phyloP scores from a whole-genome alignment of 2,797 vertebrate species.

The Sciaenops ocellatus region DNA sequence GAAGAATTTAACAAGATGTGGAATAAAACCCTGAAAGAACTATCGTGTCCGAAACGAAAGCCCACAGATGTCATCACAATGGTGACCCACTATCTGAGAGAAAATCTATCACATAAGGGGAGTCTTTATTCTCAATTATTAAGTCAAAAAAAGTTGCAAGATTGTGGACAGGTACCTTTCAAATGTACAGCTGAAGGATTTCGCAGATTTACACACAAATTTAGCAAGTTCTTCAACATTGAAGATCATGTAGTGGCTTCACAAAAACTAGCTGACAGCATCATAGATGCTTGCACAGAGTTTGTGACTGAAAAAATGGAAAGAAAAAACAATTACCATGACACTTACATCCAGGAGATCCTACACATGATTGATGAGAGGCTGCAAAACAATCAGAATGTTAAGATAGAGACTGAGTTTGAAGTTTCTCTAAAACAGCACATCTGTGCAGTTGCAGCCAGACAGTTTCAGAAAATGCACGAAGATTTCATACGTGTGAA shows the following conservation, averaged over 20 bases:
- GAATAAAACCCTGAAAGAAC: constrained; percentile 35
- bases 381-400: constrained; percentile 13
- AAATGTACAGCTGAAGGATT: not conserved
- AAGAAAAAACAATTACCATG: constrained; percentile 63
- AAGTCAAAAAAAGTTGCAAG: fast-evolving
- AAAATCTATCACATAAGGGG: constrained; percentile 61
- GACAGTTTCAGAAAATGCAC: too few species aligned
- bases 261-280: constrained; percentile 40
- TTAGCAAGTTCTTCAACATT: fast-evolving
- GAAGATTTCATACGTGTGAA: too few species aligned
- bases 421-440: too few species aligned
- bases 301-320: constrained; percentile 13
- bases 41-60: constrained; percentile 15
- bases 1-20: constrained; percentile 75
- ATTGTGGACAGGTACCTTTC: constrained; percentile 19
- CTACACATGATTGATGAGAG: constrained; percentile 61
- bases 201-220: fast-evolving
- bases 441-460: too few species aligned
- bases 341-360: constrained; percentile 72
- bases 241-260: not conserved
- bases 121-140: constrained; percentile 35
- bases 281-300: constrained; percentile 52
- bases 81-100: constrained; percentile 19
- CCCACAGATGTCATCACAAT: not conserved
- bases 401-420: too few species aligned